Evolutionary conservation across 2,113 vertebrate genomes (phyloP).

Genomic region (Catharus bicknelli): DNA sequence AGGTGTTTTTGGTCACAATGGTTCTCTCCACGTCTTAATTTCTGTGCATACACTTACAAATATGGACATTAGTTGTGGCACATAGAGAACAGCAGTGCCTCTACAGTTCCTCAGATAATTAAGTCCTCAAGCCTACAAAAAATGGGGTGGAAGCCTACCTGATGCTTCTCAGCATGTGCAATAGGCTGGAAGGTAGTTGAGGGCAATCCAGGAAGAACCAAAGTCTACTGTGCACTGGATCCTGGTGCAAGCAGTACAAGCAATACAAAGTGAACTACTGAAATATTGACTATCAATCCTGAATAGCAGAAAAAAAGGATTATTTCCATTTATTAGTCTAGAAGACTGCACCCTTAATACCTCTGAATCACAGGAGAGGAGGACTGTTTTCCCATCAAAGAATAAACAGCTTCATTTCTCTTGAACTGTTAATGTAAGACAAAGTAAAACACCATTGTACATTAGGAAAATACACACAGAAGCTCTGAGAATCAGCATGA

Average conservation of each 20-base stretch:
- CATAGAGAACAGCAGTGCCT: not conserved
- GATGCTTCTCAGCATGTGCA: not conserved
- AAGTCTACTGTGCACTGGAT: not conserved
- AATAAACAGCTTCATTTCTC: not conserved
- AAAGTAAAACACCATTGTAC: not conserved
- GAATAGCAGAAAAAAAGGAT: not conserved
- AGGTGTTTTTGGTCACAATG: not conserved
- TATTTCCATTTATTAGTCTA: not conserved
- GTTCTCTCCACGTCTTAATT: not conserved
- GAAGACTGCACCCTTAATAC: not conserved
- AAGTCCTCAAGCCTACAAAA: not conserved
- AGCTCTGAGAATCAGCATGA: not conserved
- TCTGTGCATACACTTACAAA: not conserved
- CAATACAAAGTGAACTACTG: not conserved
- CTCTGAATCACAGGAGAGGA: not conserved
- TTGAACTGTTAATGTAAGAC: not conserved
- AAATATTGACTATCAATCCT: not conserved
- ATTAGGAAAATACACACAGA: not conserved
- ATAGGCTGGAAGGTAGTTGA: not conserved
- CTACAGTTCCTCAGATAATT: not conserved
- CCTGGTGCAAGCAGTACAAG: not conserved
- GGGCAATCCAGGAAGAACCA: no score
- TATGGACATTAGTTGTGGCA: rapidly evolving
- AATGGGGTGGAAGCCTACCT: not conserved
- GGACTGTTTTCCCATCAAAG: not conserved